These are phyloP conservation scores for Drosophila pectinifera DNA, from an alignment of 1,140 invertebrate species.

Conservation along the genomic window DNA sequence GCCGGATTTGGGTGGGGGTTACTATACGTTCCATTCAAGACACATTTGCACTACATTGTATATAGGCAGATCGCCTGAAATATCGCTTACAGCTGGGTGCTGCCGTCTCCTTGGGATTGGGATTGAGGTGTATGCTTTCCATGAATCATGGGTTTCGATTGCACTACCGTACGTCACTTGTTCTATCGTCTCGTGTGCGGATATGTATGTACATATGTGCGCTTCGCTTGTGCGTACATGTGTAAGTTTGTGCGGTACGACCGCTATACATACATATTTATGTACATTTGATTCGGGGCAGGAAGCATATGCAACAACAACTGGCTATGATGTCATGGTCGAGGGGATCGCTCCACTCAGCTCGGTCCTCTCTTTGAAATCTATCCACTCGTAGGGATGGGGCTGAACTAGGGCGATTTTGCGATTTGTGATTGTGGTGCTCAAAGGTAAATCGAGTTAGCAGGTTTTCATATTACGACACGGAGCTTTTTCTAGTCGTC, in stretches of 20 bases:
- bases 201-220: constrained; percentile 29
- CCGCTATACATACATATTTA: constrained; percentile 58
- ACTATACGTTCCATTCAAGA: constrained; percentile 25
- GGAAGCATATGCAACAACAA: constrained; percentile 59
- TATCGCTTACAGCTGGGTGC: constrained; percentile 61
- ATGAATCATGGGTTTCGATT: constrained; percentile 76
- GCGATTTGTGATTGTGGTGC: constrained; percentile 29
- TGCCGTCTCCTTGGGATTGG: constrained; percentile 48
- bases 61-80: constrained; percentile 14
- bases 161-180: constrained; percentile 58
- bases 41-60: constrained; percentile 25
- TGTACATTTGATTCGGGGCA: constrained; percentile 62
- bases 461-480: constrained; percentile 32
- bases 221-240: constrained; percentile 21
- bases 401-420: constrained; percentile 18
- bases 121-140: constrained; percentile 68
- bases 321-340: constrained; percentile 71
- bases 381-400: constrained; percentile 19
- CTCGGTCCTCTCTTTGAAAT: constrained; percentile 19
- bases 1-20: constrained; percentile 2
- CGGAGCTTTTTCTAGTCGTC: constrained; percentile 15
- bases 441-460: constrained; percentile 27
- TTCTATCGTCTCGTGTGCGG: constrained; percentile 44
- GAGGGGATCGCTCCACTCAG: constrained; percentile 51
- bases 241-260: constrained; percentile 50